These are phyloP conservation scores for Otocyon megalotis DNA, from an alignment of 2,113 vertebrate genomes.

Conservation along the genomic window DNA sequence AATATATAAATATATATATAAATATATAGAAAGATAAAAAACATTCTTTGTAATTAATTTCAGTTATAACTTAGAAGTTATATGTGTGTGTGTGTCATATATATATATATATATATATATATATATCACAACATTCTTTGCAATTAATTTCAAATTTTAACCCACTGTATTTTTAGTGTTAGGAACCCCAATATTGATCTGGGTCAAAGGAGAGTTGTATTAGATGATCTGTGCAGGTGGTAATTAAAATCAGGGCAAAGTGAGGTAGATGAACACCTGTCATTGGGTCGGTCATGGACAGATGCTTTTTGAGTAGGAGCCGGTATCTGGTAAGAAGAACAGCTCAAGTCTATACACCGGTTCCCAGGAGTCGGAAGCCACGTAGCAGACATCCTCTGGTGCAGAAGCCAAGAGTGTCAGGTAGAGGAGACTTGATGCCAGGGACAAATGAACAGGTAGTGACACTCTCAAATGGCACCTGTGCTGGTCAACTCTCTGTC, in stretches of 20 bases:
- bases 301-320: background rate
- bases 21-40: no score
- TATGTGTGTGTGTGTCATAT: no score
- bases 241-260: background rate
- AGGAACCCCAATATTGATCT: background rate
- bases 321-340: background rate
- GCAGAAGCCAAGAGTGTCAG: background rate
- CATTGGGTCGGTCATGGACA: background rate
- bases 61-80: no score
- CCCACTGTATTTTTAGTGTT: background rate
- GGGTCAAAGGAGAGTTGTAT: background rate
- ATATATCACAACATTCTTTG: background rate
- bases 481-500: background rate
- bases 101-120: no score
- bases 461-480: background rate
- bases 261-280: background rate
- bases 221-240: background rate
- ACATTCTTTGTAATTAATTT: no score
- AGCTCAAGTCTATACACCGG: background rate
- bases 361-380: background rate
- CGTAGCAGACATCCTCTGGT: background rate
- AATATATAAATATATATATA: background rate
- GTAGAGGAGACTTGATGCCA: background rate
- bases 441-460: background rate
- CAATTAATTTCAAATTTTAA: slow-evolving; percentile 7